Evolutionary conservation across 2,113 vertebrate genomes (phyloP).

Genomic region (Oenanthe melanoleuca): DNA sequence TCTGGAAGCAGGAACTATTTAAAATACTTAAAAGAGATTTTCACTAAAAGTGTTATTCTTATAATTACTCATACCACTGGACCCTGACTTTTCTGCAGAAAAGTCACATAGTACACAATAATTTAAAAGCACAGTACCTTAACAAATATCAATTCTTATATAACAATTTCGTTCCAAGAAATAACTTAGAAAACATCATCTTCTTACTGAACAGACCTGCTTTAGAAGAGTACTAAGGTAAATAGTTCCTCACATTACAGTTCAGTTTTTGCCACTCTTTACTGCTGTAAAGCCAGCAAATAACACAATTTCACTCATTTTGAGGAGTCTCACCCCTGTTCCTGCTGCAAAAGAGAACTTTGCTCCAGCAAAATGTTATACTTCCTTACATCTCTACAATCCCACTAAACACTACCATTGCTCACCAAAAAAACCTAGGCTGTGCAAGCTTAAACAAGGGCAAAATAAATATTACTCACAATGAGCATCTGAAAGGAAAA

Average conservation of each 20-base stretch:
- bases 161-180: neutral
- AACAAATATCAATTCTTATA: neutral
- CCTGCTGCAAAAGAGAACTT: neutral
- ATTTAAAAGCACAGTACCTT: neutral
- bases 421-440: neutral
- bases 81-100: neutral
- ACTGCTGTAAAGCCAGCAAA: neutral
- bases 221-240: neutral
- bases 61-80: neutral
- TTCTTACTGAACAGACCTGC: neutral
- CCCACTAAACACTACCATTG: neutral
- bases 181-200: neutral
- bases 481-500: slow-evolving; percentile 31
- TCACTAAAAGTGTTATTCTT: neutral
- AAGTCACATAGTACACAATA: neutral
- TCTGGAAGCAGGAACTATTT: slow-evolving; percentile 27
- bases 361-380: neutral
- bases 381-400: neutral
- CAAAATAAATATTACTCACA: neutral
- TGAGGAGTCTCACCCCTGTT: neutral
- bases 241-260: neutral
- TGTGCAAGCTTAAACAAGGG: slow-evolving; percentile 23
- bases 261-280: neutral
- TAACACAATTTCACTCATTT: rapidly evolving
- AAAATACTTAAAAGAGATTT: neutral